These are phyloP conservation scores for Hucho hucho DNA, from an alignment of 2,113 vertebrate species.

Conservation along the genomic window DNA sequence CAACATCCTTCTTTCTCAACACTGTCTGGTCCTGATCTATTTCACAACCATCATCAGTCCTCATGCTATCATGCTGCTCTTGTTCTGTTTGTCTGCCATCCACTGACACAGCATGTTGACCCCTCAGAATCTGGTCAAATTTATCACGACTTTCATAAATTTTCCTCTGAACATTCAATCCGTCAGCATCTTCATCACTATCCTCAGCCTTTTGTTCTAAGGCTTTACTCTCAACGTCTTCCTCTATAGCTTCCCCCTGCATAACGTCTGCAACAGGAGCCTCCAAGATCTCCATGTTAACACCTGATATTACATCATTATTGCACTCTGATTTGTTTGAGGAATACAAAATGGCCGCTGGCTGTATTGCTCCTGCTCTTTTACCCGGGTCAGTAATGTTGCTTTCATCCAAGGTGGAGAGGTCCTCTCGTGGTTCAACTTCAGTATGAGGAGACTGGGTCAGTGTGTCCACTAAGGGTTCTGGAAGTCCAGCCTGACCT, in stretches of 20 bases:
- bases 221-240: not conserved
- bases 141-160: too few species aligned
- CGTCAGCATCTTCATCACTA: not conserved
- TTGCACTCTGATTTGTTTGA: constrained; percentile 33
- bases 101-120: not conserved
- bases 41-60: constrained; percentile 32
- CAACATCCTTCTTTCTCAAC: constrained; percentile 31
- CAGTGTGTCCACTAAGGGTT: constrained; percentile 43
- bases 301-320: not conserved
- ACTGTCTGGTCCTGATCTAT: constrained; percentile 41
- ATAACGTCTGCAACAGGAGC: not conserved
- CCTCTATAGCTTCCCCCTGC: not conserved
- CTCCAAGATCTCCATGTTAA: not conserved
- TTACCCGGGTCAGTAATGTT: constrained; percentile 28
- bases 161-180: too few species aligned
- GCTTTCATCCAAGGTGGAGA: constrained; percentile 41
- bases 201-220: not conserved
- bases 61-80: constrained; percentile 1
- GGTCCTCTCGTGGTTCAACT: constrained; percentile 48
- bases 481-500: constrained; percentile 54
- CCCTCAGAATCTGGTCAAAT: not conserved
- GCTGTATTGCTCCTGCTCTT: not conserved
- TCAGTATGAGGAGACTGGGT: constrained; percentile 37
- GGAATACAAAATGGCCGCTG: constrained; percentile 12
- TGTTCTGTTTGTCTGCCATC: constrained; percentile 21